Conservation (phyloP, 1,140 invertebrate species). For the Eupeodes corollae region DNA sequence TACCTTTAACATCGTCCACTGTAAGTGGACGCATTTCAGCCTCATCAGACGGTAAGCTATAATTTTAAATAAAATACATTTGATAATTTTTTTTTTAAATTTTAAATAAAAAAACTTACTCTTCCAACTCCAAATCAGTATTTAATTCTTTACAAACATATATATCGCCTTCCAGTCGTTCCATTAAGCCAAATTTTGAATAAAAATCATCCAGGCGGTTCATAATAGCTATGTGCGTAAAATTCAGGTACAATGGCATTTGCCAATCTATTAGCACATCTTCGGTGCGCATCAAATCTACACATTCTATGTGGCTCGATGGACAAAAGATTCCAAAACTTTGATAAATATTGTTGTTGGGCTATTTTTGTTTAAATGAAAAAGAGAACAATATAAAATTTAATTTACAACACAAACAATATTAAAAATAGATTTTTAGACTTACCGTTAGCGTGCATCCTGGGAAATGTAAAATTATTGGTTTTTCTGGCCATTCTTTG, state of each 20-base stretch:
- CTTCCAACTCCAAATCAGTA: slow-evolving; percentile 42
- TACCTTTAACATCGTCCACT: slow-evolving; percentile 62
- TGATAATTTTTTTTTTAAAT: neutral
- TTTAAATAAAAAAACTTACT: slow-evolving; percentile 31
- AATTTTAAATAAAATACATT: slow-evolving; percentile 10
- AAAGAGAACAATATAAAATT: neutral
- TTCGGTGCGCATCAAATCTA: slow-evolving; percentile 57
- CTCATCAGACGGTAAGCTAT: slow-evolving; percentile 47
- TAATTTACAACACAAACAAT: neutral
- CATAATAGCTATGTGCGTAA: slow-evolving; percentile 65
- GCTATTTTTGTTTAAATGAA: slow-evolving; percentile 40
- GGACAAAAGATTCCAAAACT: slow-evolving; percentile 74
- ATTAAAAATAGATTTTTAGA: slow-evolving; percentile 9
- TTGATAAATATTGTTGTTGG: slow-evolving; percentile 62
- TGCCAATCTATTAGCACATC: slow-evolving; percentile 65
- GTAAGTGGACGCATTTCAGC: slow-evolving; percentile 57
- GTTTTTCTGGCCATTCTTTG: slow-evolving; percentile 70
- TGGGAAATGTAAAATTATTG: slow-evolving; percentile 72
- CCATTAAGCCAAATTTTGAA: slow-evolving; percentile 47
- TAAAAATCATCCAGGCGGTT: slow-evolving; percentile 52
- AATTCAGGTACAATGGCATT: slow-evolving; percentile 68
- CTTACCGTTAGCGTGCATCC: slow-evolving; percentile 73
- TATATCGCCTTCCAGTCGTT: slow-evolving; percentile 64
- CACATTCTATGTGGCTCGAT: slow-evolving; percentile 52
- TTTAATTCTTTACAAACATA: slow-evolving; percentile 55